These are phyloP conservation scores for Mamestra brassicae DNA, from an alignment of 2,888 invertebrate genomes.

Conservation along the genomic window DNA sequence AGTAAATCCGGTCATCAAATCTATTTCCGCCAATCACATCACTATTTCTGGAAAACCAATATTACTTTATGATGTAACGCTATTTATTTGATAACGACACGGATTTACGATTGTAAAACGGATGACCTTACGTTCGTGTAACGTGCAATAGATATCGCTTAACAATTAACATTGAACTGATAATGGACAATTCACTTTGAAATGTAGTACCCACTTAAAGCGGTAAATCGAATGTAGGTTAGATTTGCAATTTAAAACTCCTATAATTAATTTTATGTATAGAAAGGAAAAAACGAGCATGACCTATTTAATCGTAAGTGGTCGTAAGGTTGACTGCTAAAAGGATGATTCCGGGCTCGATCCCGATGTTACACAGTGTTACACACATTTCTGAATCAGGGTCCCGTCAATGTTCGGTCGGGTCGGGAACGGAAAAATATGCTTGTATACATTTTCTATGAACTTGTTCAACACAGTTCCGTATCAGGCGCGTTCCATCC, in stretches of 20 bases:
- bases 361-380: not conserved
- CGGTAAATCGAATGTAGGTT: constrained; percentile 8
- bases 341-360: not conserved
- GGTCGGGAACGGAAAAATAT: too few species aligned
- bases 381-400: too few species aligned
- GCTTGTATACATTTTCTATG: too few species aligned
- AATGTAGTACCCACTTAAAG: not conserved
- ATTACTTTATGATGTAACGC: not conserved
- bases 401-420: too few species aligned
- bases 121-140: constrained; percentile 14
- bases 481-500: too few species aligned
- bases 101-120: constrained; percentile 20
- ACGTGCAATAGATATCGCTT: not conserved
- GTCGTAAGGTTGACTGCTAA: not conserved
- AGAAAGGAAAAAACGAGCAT: not conserved
- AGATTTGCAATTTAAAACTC: not conserved
- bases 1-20: not conserved
- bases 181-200: constrained; percentile 4
- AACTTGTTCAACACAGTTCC: too few species aligned
- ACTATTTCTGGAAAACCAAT: not conserved
- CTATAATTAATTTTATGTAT: too few species aligned
- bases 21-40: not conserved
- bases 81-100: constrained; percentile 8
- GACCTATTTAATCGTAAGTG: not conserved
- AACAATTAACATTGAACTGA: constrained; percentile 22